phyloP scores from a whole-genome alignment of 2,888 invertebrate genomes.

The Hirudinaria manillensis region DNA sequence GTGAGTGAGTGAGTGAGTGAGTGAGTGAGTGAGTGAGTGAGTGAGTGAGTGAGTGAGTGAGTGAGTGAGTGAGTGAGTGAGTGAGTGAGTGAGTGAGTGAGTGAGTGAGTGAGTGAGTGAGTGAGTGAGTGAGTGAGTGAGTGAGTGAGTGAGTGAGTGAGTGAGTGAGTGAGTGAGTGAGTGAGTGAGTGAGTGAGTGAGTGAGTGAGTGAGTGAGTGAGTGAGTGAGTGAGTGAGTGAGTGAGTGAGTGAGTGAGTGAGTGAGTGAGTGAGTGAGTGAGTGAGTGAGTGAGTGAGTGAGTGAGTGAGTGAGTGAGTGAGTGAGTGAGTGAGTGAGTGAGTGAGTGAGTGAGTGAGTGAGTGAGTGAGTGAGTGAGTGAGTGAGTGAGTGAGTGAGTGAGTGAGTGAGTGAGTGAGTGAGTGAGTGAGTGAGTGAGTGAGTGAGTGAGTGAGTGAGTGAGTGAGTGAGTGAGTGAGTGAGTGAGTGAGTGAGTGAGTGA shows the following conservation, averaged over 20 bases:
- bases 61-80: constrained; percentile 35
- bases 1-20: constrained; percentile 35
- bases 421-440: constrained; percentile 35
- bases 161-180: constrained; percentile 16
- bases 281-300: constrained; percentile 27
- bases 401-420: constrained; percentile 33
- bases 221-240: constrained; percentile 15
- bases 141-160: constrained; percentile 12
- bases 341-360: constrained; percentile 28
- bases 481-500: constrained; percentile 36
- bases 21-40: constrained; percentile 35
- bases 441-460: constrained; percentile 34
- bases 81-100: constrained; percentile 28
- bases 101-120: constrained; percentile 8
- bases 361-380: constrained; percentile 27
- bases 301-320: constrained; percentile 24
- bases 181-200: constrained; percentile 16
- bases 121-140: constrained; percentile 7
- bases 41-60: constrained; percentile 34
- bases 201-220: constrained; percentile 16
- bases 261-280: constrained; percentile 30
- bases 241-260: constrained; percentile 25
- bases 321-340: constrained; percentile 28
- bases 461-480: constrained; percentile 34
- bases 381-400: constrained; percentile 12